These are phyloP conservation scores for Drosophila diplacantha DNA, from an alignment of 2,888 invertebrate species.

Conservation along the genomic window DNA sequence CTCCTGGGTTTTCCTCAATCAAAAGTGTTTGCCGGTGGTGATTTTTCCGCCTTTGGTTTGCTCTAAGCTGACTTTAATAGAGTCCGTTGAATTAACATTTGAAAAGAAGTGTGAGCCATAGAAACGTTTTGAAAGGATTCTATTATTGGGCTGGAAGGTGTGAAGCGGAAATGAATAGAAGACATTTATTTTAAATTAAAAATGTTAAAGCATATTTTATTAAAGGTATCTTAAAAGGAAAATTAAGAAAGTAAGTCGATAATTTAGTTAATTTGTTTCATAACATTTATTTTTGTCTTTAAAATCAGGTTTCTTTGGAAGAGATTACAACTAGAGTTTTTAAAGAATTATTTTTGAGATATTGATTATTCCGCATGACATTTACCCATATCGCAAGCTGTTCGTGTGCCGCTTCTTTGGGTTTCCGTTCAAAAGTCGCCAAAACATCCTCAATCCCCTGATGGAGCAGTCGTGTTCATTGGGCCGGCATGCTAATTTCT, in stretches of 20 bases:
- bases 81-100: constrained; percentile 39
- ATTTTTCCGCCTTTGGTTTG: constrained; percentile 11
- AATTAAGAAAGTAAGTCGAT: neutral
- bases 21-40: constrained; percentile 39
- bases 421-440: neutral
- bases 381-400: constrained; percentile 1
- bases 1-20: constrained; percentile 38
- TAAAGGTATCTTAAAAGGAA: neutral
- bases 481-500: constrained; percentile 58
- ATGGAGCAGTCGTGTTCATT: constrained; percentile 34
- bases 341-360: neutral
- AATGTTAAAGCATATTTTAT: neutral
- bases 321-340: neutral
- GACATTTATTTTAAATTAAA: neutral
- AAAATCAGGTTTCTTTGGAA: neutral
- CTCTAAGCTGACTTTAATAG: constrained; percentile 44
- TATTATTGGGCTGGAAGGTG: neutral
- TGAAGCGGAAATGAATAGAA: neutral
- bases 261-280: neutral
- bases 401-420: constrained; percentile 12
- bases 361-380: neutral
- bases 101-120: constrained; percentile 1
- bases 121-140: constrained; percentile 7
- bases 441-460: constrained; percentile 4
- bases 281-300: neutral